Conservation (phyloP, 2,888 invertebrate species). For the Mayetiola destructor region DNA sequence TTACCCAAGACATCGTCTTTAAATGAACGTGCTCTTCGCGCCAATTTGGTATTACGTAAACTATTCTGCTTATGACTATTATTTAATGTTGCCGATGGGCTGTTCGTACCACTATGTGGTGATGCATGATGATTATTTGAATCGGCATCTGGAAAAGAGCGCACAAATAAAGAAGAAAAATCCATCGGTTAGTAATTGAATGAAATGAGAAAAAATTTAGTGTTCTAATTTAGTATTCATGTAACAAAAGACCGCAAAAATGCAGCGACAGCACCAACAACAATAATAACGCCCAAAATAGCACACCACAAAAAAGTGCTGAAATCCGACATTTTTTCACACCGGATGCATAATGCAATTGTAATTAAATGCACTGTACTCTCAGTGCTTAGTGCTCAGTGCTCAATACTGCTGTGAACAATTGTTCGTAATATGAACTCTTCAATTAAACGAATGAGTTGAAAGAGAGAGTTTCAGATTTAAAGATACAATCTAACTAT, state of each 20-base stretch:
- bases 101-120: conserved; percentile 6
- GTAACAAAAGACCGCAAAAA: not conserved
- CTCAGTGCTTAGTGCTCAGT: too few relatives aligned
- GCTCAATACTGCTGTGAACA: too few relatives aligned
- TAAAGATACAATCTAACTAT: too few relatives aligned
- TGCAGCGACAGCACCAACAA: too few relatives aligned
- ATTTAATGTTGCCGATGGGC: not conserved
- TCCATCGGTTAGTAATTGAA: not conserved
- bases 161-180: not conserved
- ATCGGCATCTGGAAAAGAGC: not conserved
- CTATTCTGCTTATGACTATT: conserved; percentile 39
- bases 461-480: too few relatives aligned
- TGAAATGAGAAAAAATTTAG: not conserved
- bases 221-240: not conserved
- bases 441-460: too few relatives aligned
- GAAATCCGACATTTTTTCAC: not conserved
- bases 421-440: too few relatives aligned
- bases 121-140: not conserved
- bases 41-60: conserved; percentile 69
- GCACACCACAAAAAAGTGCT: not conserved
- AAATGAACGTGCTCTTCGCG: conserved; percentile 75
- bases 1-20: conserved; percentile 86
- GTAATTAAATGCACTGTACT: not conserved
- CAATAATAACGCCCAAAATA: not conserved
- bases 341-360: conserved; percentile 2